Evolutionary conservation across 2,113 vertebrate species (phyloP).

Genomic region (Isichthys henryi): DNA sequence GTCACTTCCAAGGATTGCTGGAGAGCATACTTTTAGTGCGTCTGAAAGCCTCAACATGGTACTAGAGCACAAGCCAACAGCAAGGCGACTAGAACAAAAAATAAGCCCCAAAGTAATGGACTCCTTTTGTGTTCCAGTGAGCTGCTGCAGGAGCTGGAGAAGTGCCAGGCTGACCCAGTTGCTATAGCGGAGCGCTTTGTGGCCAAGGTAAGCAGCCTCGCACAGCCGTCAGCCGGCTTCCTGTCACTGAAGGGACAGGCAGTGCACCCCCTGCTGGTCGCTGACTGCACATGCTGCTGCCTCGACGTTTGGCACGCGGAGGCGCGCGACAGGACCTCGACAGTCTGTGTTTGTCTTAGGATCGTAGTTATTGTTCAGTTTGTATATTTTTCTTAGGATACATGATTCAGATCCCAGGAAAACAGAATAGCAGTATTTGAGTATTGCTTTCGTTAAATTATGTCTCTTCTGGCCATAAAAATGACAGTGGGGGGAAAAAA

Average conservation of each 20-base stretch:
- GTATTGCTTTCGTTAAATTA: neutral
- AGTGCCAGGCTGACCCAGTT: slow-evolving; percentile 80
- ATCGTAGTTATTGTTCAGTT: neutral
- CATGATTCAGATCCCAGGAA: neutral
- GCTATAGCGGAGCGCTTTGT: slow-evolving; percentile 87
- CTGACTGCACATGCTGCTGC: neutral
- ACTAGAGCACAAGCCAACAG: neutral
- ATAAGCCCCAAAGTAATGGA: neutral
- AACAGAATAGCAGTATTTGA: neutral
- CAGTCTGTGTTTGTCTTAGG: neutral
- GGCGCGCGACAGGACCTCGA: neutral
- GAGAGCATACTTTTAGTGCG: neutral
- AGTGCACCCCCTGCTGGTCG: neutral
- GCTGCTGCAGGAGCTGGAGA: slow-evolving; percentile 78
- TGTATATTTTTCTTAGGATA: neutral
- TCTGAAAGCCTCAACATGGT: neutral
- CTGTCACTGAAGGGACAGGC: neutral
- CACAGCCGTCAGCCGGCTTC: neutral
- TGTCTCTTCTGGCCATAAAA: neutral
- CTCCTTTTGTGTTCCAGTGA: slow-evolving; percentile 56
- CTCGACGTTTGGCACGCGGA: neutral
- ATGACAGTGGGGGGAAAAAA: neutral
- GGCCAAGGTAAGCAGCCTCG: slow-evolving; percentile 76
- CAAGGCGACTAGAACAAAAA: neutral
- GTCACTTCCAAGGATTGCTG: neutral